A percentile compares a stretch with the other conserved stretches of the same genome.
Evolutionary conservation across 2,797 vertebrate species (phyloP).

Genomic region (Sebastes vulpes): DNA sequence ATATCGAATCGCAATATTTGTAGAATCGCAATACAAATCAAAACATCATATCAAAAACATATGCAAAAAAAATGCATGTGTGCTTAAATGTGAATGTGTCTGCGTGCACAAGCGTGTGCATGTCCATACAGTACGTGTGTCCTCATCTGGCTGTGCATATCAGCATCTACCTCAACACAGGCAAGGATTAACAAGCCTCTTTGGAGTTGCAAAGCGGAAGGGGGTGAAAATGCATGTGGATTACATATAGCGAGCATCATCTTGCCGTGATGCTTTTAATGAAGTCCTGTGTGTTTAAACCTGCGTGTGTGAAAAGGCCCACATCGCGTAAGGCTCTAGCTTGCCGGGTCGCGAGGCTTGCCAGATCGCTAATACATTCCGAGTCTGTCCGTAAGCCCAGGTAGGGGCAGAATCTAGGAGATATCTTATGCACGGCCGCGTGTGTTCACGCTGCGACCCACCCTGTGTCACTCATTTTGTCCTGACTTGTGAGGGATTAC

Average conservation of each 20-base stretch:
- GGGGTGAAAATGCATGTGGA: conserved; percentile 59
- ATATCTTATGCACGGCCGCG: conserved; percentile 59
- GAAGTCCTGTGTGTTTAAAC: conserved; percentile 74
- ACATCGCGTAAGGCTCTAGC: background rate
- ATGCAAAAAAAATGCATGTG: background rate
- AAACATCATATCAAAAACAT: background rate
- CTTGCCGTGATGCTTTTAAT: conserved; percentile 72
- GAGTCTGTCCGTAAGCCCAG: conserved; percentile 46
- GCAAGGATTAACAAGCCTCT: conserved; percentile 70
- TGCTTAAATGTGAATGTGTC: background rate
- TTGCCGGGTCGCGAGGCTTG: conserved; percentile 25
- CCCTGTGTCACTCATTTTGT: conserved; percentile 79
- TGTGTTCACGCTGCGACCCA: conserved; percentile 69
- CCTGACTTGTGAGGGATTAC: conserved; percentile 83
- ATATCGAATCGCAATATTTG: too few species aligned
- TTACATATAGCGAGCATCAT: conserved; percentile 65
- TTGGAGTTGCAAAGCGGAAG: conserved; percentile 49
- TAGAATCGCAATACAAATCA: too few species aligned
- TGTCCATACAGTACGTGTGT: background rate
- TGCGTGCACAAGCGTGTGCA: background rate
- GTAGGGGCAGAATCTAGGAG: conserved; percentile 63
- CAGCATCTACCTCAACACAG: conserved; percentile 30
- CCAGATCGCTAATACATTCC: conserved; percentile 55
- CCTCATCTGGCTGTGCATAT: conserved; percentile 8
- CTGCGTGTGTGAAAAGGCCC: conserved; percentile 53